These are phyloP conservation scores for Trachymyrmex cornetzi DNA, from an alignment of 1,140 invertebrate species.

Conservation along the genomic window DNA sequence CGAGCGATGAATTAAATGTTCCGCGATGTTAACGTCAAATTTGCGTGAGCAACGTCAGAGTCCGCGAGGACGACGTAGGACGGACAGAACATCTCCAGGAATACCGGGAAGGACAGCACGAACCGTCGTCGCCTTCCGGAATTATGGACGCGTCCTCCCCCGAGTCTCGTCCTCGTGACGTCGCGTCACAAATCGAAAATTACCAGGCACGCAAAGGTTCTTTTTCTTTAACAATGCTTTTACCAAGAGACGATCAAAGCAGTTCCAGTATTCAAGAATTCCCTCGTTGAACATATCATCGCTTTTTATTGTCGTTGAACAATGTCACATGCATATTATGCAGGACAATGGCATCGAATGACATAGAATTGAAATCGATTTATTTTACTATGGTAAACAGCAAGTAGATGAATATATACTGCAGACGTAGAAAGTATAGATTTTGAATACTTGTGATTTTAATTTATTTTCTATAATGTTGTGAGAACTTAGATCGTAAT, in stretches of 20 bases:
- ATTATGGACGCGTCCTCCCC: constrained; percentile 71
- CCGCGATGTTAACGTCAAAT: constrained; percentile 84
- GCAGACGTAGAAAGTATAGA: neutral
- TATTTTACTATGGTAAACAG: neutral
- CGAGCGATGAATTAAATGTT: constrained; percentile 83
- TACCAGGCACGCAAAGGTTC: constrained; percentile 59
- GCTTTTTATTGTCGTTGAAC: neutral
- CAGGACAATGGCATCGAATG: neutral
- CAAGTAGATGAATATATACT: neutral
- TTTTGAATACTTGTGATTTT: neutral
- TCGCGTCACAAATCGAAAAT: constrained; percentile 51
- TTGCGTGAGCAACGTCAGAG: constrained; percentile 78
- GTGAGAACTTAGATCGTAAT: neutral
- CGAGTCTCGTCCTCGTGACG: constrained; percentile 48
- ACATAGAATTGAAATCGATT: neutral
- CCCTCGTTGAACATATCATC: neutral
- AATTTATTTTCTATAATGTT: neutral
- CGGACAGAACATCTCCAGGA: constrained; percentile 73
- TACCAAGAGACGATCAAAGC: constrained; percentile 1
- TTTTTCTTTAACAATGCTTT: neutral
- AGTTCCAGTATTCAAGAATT: neutral
- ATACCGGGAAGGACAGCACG: constrained; percentile 75
- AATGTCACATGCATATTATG: neutral
- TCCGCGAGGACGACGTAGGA: constrained; percentile 55
- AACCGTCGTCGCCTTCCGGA: constrained; percentile 74